Base-by-base conservation (phyloP, 2,888 invertebrate species). In the Lithophane semibrunnea region DNA sequence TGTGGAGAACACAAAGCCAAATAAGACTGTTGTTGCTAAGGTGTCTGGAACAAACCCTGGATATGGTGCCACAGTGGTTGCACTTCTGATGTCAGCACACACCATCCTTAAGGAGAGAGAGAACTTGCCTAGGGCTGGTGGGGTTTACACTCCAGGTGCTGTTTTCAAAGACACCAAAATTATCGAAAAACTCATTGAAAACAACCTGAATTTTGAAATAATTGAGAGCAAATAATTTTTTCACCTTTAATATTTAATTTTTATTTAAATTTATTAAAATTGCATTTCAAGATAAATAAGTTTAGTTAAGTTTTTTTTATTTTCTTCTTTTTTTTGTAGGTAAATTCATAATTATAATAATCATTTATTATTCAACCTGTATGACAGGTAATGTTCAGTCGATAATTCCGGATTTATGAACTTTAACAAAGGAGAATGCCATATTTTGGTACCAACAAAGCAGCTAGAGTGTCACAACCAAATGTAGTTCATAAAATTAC, bases 151-250 rank as follows among this genome's bases (percentile, higher is more conserved):
- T 0, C 98, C 99, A 0, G 99, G 98, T 0, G 98, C 98, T 18
- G 99, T 99, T 1, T 99, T 99, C 95, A 97, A 97, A 2, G 97
- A 98, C 83, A 99, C 99, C 0, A 97, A 97, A 49, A 95, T 99
- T 49, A 97, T 99, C 79, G 97, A 98, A 52, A 97, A 98, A 83
- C 96, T 99, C n/a, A 97, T 97, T 79, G 97, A 98, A 73, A 97
- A 98, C 93, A 98, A 98, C 71, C 91, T 98, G 24, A 97, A 96
- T 70, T 98, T 98, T 92, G 97, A 98, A 92, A 97, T 98, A n/a
- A 73, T 97, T 5, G 72, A 4, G 4, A 60, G 69, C 16, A 80
- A 80, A 44, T 85, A 88, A 78, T n/a, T 70, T 37, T 47, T 21
- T 37, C 49, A 63, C 10, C 16, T 44, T 16, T 77, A 13, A 5